Percentiles rank a stretch among this genome's conserved stretches.
Conservation (phyloP, 2,113 vertebrate species). For the Dasypus novemcinctus region DNA sequence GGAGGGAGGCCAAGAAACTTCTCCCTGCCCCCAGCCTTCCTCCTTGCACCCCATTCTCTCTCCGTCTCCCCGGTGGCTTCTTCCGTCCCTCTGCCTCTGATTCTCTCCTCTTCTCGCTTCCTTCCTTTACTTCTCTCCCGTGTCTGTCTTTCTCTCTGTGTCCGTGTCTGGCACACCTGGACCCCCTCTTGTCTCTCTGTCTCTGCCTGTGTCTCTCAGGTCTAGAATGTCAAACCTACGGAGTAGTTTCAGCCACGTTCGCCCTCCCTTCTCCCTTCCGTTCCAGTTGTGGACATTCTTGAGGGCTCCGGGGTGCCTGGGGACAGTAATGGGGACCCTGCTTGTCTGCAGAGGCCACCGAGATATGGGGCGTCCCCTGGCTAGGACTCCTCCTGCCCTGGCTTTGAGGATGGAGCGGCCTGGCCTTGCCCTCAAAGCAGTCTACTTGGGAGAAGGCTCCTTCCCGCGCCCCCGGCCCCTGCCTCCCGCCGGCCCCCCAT, state of each 20-base stretch:
- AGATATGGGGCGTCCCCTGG: background rate
- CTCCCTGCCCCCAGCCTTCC: slow-evolving; percentile 59
- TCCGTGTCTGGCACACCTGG: background rate
- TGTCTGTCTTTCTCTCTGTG: background rate
- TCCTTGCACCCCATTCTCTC: background rate
- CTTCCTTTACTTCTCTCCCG: background rate
- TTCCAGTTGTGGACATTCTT: background rate
- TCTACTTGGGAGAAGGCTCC: background rate
- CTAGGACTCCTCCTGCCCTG: background rate
- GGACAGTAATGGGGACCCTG: background rate
- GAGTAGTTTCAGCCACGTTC: background rate
- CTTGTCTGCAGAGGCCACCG: background rate
- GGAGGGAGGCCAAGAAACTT: slow-evolving; percentile 73
- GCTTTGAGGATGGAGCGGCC: background rate
- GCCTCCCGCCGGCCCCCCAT: rapidly evolving
- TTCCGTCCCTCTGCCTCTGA: background rate
- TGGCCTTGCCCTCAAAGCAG: background rate
- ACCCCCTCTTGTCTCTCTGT: background rate
- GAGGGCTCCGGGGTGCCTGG: background rate
- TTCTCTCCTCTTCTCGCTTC: background rate
- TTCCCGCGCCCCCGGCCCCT: background rate
- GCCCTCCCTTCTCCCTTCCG: background rate
- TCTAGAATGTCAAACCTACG: too few relatives aligned
- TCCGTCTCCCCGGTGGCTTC: too few relatives aligned
- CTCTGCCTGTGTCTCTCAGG: background rate